Base-by-base conservation (phyloP, 2,113 vertebrate genomes). In the Bagarius yarrelli region DNA sequence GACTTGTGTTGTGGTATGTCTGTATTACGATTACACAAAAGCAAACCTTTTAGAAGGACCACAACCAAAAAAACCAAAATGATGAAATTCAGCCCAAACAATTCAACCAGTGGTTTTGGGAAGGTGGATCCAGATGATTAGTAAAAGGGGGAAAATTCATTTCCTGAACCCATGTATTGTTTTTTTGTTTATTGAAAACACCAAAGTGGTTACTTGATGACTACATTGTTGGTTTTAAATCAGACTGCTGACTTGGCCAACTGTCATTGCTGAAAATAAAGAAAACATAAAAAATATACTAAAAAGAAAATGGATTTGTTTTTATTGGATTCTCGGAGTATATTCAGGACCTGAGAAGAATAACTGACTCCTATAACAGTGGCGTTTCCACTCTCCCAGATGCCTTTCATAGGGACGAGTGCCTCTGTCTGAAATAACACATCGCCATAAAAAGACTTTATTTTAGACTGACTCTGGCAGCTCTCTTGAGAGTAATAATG, bases 381-480 rank as follows among this genome's bases (percentile, higher is more conserved):
- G 34, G 70, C 30, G 64, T 34, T 81, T 64, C 40, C 59, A 23
- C 6, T 75, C 52, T 52, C 53, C 27, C 47, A n/a, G 27, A 50
- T 55, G 50, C 21, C 23, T 80, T 27, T 83, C 60, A 63, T 34
- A 44, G 5, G 32, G 61, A 61, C 15, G 44, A 27, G 25, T 55
- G 23, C 12, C 63, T 32, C 30, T 75, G 52, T 83, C 47, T 25
- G 75, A 15, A 71, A 50, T 76, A 52, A 76, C 66, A 83, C 44
- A 53, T 81, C n/a, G 78, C 83, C 81, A 71, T 83, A 78, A 77
- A 81, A 61, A 30, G 36, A 61, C 66, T 76, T 81, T 80, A 70
- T 85, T 82, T 76, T 63, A 79, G 60, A 61, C 83, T 76, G 52
- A 64, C 57, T 25, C 78, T 67, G 57, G 71, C 18, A 64, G 44